These are phyloP conservation scores for Etheostoma cragini DNA, from an alignment of 2,113 vertebrate genomes.

Conservation along the genomic window DNA sequence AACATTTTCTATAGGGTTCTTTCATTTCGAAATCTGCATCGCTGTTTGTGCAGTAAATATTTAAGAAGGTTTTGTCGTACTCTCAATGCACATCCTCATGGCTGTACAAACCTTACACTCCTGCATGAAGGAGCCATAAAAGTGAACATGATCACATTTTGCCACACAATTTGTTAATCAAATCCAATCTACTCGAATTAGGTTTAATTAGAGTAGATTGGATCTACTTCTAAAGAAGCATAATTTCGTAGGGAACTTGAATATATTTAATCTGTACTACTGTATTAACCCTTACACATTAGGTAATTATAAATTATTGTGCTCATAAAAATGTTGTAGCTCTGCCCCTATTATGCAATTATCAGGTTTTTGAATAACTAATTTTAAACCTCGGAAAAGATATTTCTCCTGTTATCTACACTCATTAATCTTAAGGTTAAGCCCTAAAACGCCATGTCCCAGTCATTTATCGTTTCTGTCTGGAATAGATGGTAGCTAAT, in stretches of 20 bases:
- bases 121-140: constrained; percentile 11
- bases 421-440: constrained; percentile 38
- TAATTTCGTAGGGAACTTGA: not conserved
- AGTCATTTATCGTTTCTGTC: constrained; percentile 44
- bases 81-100: not conserved
- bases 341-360: constrained; percentile 39
- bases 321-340: constrained; percentile 7
- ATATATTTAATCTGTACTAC: not conserved
- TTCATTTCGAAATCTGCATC: constrained; percentile 1
- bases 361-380: constrained; percentile 46
- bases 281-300: constrained; percentile 31
- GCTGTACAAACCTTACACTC: not conserved
- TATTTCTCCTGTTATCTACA: constrained; percentile 44
- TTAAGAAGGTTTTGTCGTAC: not conserved
- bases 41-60: constrained; percentile 1
- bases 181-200: constrained; percentile 21
- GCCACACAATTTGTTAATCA: constrained; percentile 12
- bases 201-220: not conserved
- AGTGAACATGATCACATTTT: constrained; percentile 30
- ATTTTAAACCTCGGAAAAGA: constrained; percentile 29
- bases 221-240: not conserved
- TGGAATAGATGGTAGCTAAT: not conserved
- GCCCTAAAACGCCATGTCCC: constrained; percentile 20
- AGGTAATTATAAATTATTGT: constrained; percentile 42
- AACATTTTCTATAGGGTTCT: not conserved